Evolutionary conservation across 2,113 vertebrate species (phyloP).

Genomic region (Craseonycteris thonglongyai): DNA sequence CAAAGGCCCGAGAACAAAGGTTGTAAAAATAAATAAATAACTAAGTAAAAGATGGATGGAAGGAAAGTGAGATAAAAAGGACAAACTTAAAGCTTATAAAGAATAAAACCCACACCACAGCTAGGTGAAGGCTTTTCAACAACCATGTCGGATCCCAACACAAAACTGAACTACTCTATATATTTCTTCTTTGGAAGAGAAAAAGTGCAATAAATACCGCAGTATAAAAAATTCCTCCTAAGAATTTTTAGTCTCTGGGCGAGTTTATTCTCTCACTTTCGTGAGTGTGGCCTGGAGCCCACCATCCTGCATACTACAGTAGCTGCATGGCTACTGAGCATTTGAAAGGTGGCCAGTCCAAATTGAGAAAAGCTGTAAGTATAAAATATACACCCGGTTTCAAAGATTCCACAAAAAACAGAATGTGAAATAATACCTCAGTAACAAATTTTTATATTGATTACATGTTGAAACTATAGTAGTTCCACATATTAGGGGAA

Average conservation of each 20-base stretch:
- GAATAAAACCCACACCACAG: background rate
- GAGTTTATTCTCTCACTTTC: background rate
- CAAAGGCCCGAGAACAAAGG: constrained; percentile 5
- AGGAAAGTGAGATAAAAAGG: background rate
- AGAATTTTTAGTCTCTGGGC: background rate
- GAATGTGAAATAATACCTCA: background rate
- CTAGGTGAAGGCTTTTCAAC: background rate
- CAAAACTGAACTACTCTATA: background rate
- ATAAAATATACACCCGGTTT: background rate
- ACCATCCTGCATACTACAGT: fast-evolving
- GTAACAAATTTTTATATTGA: background rate
- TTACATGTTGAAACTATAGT: background rate
- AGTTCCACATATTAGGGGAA: background rate
- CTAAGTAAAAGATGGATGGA: background rate
- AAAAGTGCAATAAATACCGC: background rate
- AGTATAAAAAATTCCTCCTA: background rate
- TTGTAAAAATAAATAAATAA: background rate
- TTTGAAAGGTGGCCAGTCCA: background rate
- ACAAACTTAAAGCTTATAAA: background rate
- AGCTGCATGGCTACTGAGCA: fast-evolving
- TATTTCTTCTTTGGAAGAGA: background rate
- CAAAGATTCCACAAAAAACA: background rate
- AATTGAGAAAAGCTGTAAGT: background rate
- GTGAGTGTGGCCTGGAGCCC: fast-evolving
- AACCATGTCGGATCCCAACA: background rate